phyloP scores from a whole-genome alignment of 2,797 vertebrate species.

The Poecile montanus region DNA sequence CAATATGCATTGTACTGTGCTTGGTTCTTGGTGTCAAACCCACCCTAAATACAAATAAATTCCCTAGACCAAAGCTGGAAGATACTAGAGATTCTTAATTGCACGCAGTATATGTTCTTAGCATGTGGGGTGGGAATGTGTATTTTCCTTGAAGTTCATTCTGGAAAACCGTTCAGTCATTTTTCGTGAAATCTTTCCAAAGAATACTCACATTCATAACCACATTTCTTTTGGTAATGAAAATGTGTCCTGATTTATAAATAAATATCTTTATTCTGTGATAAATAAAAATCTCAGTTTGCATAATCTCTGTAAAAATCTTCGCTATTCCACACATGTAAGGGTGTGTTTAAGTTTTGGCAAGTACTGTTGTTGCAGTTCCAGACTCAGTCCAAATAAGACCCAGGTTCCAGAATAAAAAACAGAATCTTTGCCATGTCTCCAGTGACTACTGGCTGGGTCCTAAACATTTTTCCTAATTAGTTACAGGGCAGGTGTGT shows the following conservation, averaged over 20 bases:
- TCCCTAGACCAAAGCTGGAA: neutral
- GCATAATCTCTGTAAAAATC: neutral
- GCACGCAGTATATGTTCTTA: neutral
- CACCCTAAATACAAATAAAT: neutral
- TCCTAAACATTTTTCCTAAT: neutral
- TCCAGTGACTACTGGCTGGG: neutral
- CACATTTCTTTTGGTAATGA: neutral
- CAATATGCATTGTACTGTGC: neutral
- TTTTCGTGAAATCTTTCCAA: neutral
- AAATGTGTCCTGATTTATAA: neutral
- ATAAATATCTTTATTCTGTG: too few species aligned
- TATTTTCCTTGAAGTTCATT: neutral
- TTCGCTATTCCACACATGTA: accelerated
- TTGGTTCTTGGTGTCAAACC: neutral
- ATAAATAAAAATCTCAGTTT: neutral
- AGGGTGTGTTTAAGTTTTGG: neutral
- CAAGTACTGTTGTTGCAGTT: neutral
- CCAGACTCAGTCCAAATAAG: neutral
- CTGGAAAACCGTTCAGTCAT: neutral
- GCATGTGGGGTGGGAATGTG: accelerated
- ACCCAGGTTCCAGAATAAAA: neutral
- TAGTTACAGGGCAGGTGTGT: neutral
- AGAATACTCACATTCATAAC: neutral
- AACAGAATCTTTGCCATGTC: neutral
- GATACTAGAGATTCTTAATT: neutral